Base-by-base conservation (phyloP, 2,888 invertebrate species). In the Hanleya hanleyi region DNA sequence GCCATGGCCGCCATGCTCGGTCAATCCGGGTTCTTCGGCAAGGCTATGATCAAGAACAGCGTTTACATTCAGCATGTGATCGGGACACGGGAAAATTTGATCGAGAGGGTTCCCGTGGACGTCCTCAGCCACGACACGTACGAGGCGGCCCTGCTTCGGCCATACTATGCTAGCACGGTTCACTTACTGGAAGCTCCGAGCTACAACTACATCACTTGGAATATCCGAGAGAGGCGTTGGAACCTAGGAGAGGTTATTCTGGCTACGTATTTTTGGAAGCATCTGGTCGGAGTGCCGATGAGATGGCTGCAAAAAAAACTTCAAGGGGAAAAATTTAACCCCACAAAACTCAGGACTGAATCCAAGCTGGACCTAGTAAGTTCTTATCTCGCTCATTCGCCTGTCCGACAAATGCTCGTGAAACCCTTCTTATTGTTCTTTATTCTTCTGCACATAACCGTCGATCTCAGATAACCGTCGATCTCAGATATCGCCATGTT, bases 71-170 rank as follows among this genome's bases (percentile, higher is more conserved):
- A 85, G n/a, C 83, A 79, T 35, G 84, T 86, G 1, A 85, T 87
- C 37, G 87, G 86, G 9, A 76, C 73, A 1, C 77, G 82, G 64
- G 83, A 84, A 6, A 74, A 80, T n/a, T 74, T 81, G 18, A 83
- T 87, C 33, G 87, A 87, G 71, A 75, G 83, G 37, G 85, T 86
- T 2, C 87, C 86, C 0, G 81, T 86, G 35, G 86, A 87, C 74
- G 86, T 86, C 6, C 77, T 87, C 3, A 87, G 87, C 67, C 87
- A 87, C 67, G 87, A 86, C 69, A 86, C 87, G 7, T 87, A 85
- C 73, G 87, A 86, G 61, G 86, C 86, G n/a, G 85, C 86, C 0
- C 74, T 86, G 1, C 70, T 86, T 49, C 76, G 82, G 29, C 86
- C 87, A 0, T 73, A 84, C 7, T 86, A 85, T 70, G 85, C 83